A percentile compares a stretch with the other conserved stretches of the same genome.
Conservation (phyloP, 2,888 invertebrate genomes). For the Stenoptilia bipunctidactyla region DNA sequence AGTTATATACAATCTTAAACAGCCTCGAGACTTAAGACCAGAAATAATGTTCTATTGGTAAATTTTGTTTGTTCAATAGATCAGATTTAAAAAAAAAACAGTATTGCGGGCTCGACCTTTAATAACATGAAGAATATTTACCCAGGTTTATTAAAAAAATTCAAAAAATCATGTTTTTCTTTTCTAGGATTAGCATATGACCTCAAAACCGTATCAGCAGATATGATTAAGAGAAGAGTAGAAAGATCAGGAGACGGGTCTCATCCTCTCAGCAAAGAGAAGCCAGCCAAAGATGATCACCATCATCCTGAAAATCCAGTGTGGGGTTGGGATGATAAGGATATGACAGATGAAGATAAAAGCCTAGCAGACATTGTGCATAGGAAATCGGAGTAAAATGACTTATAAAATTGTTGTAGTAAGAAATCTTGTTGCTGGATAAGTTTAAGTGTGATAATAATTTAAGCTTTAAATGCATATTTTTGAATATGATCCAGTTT, state of each 20-base stretch:
- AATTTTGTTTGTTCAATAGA: too few relatives aligned
- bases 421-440: not conserved
- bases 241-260: conserved; percentile 81
- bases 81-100: too few relatives aligned
- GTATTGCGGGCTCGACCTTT: too few relatives aligned
- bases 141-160: too few relatives aligned
- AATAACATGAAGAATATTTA: too few relatives aligned
- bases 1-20: too few relatives aligned
- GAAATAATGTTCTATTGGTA: too few relatives aligned
- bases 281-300: conserved; percentile 14
- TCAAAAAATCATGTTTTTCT: too few relatives aligned
- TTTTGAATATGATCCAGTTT: too few relatives aligned
- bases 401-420: too few relatives aligned
- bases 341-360: conserved; percentile 79
- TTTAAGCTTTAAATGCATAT: too few relatives aligned
- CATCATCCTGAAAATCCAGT: conserved; percentile 66
- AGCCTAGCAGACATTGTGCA: conserved; percentile 56
- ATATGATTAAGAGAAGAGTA: conserved; percentile 78
- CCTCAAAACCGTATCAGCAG: conserved; percentile 80
- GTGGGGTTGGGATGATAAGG: conserved; percentile 89
- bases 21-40: too few relatives aligned
- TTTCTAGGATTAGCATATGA: conserved; percentile 85
- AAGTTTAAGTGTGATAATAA: not conserved
- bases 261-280: conserved; percentile 41
- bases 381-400: conserved; percentile 34